Base-by-base conservation (phyloP, 2,113 vertebrate genomes). In the Ranitomeya variabilis region DNA sequence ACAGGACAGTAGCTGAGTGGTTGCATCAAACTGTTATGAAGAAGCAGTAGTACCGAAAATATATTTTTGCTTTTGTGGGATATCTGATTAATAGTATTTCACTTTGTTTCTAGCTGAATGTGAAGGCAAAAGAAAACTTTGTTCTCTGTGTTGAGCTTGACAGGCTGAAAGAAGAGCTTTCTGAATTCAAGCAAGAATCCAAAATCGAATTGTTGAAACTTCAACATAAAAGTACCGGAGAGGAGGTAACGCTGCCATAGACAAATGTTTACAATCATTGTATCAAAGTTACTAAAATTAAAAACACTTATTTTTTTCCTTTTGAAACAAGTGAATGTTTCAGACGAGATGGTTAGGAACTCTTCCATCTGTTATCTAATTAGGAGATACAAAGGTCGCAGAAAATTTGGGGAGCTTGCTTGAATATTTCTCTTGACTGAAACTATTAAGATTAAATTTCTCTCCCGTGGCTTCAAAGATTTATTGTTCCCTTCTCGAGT, bases 181-280 rank as follows among this genome's bases (percentile, higher is more conserved):
- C 57, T 18, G 11, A 57, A 64, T 19, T 55, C 13, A 80, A 59
- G 31, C 16, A 71, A 69, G 23, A 82, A 59, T 18, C 59, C 59
- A 86, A 80, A 14, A 8, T 14, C 4, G 45, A 26, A n/a, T 54
- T 13, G 60, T 52, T 64, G 19, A 86, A 59, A 26, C 57, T 86
- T 59, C 76, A 80, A 18, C 21, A 73, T 23, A 37, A 57, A 79
- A 86, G 73, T 51, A 23, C 59, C 12, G 64, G 26, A 26, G 76
- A 67, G n/a, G 85, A 86, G 74, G 85, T 87, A 80, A 87, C 23
- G 6, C 8, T 19, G 14, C 21, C 21, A 7, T 31, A 66, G 76
- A 54, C 74, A 80, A 67, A 80, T 87, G 86, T 55, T 80, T 87
- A 37, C 77, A 87, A 81, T 87, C 64, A 80, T n/a, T 37, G 13